These are phyloP conservation scores for Drosophila sp. DNA, from an alignment of 1,140 invertebrate genomes.

Conservation along the genomic window DNA sequence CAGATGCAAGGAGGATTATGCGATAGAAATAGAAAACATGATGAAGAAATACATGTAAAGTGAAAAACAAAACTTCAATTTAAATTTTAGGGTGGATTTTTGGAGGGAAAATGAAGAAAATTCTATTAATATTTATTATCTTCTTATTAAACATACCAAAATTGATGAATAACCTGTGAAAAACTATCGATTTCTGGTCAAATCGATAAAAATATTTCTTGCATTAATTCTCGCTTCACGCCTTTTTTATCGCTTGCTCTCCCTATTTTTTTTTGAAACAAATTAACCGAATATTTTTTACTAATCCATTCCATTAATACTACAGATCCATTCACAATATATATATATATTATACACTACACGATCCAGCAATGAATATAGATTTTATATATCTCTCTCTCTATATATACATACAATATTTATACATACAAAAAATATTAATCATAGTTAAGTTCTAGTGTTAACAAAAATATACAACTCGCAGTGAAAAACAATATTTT, in stretches of 20 bases:
- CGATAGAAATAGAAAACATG: too few species aligned
- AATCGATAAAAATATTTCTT: background rate
- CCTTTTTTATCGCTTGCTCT: background rate
- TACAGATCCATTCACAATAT: slow-evolving; percentile 2
- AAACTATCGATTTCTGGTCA: background rate
- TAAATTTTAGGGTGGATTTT: too few species aligned
- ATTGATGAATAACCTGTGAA: background rate
- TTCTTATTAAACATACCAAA: too few species aligned
- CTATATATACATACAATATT: too few species aligned
- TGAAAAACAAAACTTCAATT: too few species aligned
- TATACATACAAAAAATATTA: background rate
- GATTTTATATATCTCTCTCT: slow-evolving; percentile 1
- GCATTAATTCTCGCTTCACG: background rate
- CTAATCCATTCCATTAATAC: background rate
- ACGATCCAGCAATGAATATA: slow-evolving; percentile 2
- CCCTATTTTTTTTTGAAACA: background rate
- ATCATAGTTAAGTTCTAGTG: slow-evolving; percentile 4
- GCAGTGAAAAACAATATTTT: background rate
- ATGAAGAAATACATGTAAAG: too few species aligned
- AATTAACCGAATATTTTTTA: background rate
- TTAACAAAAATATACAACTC: background rate
- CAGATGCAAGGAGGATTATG: too few species aligned
- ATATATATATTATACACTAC: background rate
- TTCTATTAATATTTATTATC: too few species aligned
- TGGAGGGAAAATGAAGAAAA: too few species aligned